phyloP scores from a whole-genome alignment of 2,797 vertebrate genomes.

The Peromyscus aztecus region DNA sequence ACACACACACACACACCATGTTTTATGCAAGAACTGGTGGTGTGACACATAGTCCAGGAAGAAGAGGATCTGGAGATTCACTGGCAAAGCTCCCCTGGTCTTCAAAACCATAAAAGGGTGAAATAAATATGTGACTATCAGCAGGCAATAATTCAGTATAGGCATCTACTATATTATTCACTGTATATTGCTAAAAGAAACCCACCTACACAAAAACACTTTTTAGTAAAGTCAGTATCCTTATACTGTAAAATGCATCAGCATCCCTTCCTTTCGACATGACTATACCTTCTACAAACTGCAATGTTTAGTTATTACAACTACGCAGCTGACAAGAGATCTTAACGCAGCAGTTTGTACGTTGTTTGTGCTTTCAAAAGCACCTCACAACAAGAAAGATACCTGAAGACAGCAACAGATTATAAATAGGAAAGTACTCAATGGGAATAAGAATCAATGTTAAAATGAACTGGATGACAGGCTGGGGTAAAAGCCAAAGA shows the following conservation, averaged over 20 bases:
- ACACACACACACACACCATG: not conserved
- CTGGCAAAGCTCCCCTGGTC: not conserved
- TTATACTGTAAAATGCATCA: not conserved
- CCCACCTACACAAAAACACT: not conserved
- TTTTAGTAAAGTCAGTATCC: constrained; percentile 6
- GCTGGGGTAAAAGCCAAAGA: constrained; percentile 22
- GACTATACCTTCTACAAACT: not conserved
- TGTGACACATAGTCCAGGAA: not conserved
- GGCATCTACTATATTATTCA: not conserved
- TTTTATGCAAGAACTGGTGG: not conserved
- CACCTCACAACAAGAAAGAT: constrained; percentile 22
- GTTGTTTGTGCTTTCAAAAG: constrained; percentile 38
- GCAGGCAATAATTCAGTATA: not conserved
- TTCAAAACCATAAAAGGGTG: not conserved
- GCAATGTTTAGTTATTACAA: constrained; percentile 24
- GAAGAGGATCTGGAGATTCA: not conserved
- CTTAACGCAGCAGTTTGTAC: not conserved
- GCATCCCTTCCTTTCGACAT: not conserved
- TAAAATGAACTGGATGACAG: constrained; percentile 9
- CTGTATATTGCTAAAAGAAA: not conserved
- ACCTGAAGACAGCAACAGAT: not conserved
- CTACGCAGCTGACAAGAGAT: not conserved
- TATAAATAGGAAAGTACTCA: not conserved
- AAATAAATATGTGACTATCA: not conserved
- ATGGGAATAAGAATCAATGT: not conserved